phyloP scores from a whole-genome alignment of 2,113 vertebrate genomes.

The Aphyosemion australe region DNA sequence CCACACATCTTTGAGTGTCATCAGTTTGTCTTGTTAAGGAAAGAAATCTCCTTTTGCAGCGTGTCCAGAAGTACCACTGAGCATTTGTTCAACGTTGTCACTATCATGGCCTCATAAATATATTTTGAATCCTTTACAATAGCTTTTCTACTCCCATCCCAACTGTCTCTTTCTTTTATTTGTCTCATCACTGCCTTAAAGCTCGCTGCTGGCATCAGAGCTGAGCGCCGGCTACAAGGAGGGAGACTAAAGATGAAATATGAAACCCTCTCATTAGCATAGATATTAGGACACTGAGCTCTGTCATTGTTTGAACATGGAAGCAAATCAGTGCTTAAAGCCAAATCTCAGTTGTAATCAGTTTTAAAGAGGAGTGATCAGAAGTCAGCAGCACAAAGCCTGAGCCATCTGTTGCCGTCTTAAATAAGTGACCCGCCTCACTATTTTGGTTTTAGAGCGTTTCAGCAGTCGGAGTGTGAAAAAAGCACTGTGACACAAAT shows the following conservation, averaged over 20 bases:
- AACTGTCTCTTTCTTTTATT: conserved; percentile 3
- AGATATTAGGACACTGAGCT: conserved; percentile 41
- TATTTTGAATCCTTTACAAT: conserved; percentile 21
- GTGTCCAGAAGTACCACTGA: conserved; percentile 9
- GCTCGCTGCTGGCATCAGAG: conserved; percentile 31
- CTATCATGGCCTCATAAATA: conserved; percentile 6
- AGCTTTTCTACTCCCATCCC: conserved; percentile 2
- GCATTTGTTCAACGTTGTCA: conserved; percentile 9
- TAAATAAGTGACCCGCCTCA: conserved; percentile 18
- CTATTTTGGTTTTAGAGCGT: conserved; percentile 9
- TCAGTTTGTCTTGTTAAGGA: neutral
- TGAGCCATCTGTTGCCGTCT: conserved; percentile 18
- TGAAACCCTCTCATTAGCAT: conserved; percentile 56
- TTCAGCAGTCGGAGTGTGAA: conserved; percentile 1
- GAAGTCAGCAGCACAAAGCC: conserved; percentile 38
- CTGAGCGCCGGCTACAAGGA: conserved; percentile 22
- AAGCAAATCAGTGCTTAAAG: conserved; percentile 32
- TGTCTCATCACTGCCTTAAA: conserved; percentile 22
- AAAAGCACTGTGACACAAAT: conserved; percentile 12
- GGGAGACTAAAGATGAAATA: conserved; percentile 45
- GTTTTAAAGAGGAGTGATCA: conserved; percentile 34
- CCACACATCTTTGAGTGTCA: conserved; percentile 16
- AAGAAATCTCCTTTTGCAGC: conserved; percentile 17
- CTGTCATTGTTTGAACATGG: conserved; percentile 44
- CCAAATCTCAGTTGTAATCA: conserved; percentile 37